Evolutionary conservation across 2,797 vertebrate species (phyloP).

Genomic region (Thamnophis elegans): DNA sequence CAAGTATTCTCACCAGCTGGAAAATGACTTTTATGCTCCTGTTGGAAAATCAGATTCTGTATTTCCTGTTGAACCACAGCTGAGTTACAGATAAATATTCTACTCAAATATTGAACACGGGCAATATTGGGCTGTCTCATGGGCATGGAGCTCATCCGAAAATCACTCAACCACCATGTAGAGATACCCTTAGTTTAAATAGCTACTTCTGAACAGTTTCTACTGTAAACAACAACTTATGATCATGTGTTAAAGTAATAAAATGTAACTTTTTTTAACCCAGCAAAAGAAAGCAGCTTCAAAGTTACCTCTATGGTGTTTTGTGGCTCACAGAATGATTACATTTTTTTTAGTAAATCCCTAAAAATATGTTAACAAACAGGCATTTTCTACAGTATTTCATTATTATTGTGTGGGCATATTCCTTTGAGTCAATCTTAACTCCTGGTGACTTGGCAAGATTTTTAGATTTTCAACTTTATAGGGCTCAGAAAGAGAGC

Average conservation of each 20-base stretch:
- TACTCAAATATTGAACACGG: not conserved
- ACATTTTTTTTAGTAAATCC: not conserved
- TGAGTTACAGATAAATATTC: not conserved
- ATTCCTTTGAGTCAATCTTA: not conserved
- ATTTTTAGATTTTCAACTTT: not conserved
- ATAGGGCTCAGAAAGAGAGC: not conserved
- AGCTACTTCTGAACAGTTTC: not conserved
- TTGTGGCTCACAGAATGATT: not conserved
- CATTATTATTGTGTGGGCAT: not conserved
- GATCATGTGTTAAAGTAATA: not conserved
- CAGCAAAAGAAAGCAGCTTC: not conserved
- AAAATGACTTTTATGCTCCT: not conserved
- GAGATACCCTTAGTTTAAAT: not conserved
- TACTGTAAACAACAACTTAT: not conserved
- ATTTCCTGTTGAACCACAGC: not conserved
- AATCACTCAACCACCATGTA: not conserved
- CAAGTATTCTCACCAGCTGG: not conserved
- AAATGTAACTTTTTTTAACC: not conserved
- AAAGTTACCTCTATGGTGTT: not conserved
- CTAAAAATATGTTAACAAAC: not conserved
- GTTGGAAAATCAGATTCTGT: not conserved
- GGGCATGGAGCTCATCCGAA: not conserved
- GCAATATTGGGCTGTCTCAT: not conserved
- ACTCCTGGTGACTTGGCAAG: not conserved
- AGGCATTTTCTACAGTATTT: not conserved